Conservation (phyloP, 2,113 vertebrate species). For the Catharus fuscescens region DNA sequence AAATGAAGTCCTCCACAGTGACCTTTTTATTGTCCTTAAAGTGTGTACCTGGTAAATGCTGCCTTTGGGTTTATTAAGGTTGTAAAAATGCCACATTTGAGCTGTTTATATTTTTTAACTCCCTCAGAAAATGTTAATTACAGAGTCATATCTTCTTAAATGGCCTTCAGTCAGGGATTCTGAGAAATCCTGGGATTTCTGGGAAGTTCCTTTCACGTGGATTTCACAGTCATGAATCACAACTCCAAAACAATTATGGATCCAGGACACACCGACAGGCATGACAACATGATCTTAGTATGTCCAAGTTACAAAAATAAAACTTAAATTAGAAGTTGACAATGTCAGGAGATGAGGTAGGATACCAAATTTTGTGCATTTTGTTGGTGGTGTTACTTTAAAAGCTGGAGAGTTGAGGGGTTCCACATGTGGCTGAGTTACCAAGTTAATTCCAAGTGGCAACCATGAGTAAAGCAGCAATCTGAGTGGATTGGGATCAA, state of each 20-base stretch:
- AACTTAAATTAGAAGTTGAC: neutral
- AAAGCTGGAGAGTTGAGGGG: neutral
- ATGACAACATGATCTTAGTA: neutral
- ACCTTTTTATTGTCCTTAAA: neutral
- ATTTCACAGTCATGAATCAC: neutral
- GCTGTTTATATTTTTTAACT: slow-evolving; percentile 44
- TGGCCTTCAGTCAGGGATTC: neutral
- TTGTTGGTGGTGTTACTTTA: neutral
- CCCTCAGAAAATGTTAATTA: slow-evolving; percentile 34
- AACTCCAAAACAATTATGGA: neutral
- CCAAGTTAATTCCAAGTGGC: neutral
- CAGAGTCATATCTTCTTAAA: neutral
- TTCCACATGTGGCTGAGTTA: neutral
- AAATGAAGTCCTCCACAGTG: neutral
- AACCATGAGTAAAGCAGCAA: neutral
- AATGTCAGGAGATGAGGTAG: neutral
- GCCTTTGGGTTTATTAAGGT: slow-evolving; percentile 38
- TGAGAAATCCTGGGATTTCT: neutral
- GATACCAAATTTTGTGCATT: neutral
- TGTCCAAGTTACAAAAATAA: neutral
- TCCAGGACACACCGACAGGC: neutral
- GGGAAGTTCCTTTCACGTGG: neutral
- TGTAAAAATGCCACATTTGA: slow-evolving; percentile 31
- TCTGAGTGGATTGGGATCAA: neutral
- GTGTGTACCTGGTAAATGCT: neutral